Percentiles rank a stretch among this genome's conserved stretches.
phyloP scores from a whole-genome alignment of 1,140 invertebrate genomes.

The Camponotus vicinus region DNA sequence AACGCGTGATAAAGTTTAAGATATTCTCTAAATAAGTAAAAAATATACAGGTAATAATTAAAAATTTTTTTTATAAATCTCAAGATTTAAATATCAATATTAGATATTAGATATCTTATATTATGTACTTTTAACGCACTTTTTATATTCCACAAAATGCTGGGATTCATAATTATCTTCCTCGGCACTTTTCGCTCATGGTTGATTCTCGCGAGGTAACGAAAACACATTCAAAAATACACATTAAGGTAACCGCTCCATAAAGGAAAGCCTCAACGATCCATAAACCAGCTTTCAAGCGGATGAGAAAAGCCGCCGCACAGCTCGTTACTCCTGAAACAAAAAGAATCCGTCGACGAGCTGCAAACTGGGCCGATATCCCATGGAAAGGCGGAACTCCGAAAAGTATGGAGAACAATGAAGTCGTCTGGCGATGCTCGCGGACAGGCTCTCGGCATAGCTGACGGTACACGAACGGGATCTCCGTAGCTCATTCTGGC shows the following conservation, averaged over 20 bases:
- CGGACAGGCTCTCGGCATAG: constrained; percentile 62
- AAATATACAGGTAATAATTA: neutral
- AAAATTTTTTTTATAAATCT: neutral
- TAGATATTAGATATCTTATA: too few relatives aligned
- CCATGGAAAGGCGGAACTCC: constrained; percentile 34
- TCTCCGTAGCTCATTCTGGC: constrained; percentile 53
- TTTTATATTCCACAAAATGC: neutral
- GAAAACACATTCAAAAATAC: constrained; percentile 30
- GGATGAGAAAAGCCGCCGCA: neutral
- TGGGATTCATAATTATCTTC: neutral
- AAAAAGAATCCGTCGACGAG: constrained; percentile 32
- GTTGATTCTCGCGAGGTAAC: neutral
- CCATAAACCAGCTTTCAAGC: constrained; percentile 49
- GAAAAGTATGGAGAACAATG: constrained; percentile 66
- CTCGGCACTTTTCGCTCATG: neutral
- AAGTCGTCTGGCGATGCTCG: constrained; percentile 61
- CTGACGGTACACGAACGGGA: constrained; percentile 44
- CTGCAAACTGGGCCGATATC: constrained; percentile 54
- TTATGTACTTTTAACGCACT: neutral
- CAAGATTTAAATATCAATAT: constrained; percentile 8
- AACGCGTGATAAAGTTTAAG: constrained; percentile 11
- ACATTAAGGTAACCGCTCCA: constrained; percentile 29
- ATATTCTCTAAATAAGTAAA: constrained; percentile 6
- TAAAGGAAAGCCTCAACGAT: constrained; percentile 20
- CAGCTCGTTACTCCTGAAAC: constrained; percentile 33